Evolutionary conservation across 2,888 invertebrate genomes (phyloP), one percentile per base, ranked within the genome.

Genomic region (Zele albiditarsus): DNA sequence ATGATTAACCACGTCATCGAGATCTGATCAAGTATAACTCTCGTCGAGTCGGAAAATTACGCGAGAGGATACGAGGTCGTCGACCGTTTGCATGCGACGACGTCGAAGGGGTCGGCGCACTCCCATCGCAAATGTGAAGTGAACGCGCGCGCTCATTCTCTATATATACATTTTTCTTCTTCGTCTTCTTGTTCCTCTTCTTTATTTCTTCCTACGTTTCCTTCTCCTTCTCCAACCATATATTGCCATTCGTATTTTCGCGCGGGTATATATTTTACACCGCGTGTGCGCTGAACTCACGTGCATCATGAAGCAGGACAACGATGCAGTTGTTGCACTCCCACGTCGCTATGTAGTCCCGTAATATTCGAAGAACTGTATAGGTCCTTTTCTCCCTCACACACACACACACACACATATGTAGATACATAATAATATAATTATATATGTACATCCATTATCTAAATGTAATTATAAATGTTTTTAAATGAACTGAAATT

Each of bases 311-410:
- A 12, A 81, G 77, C 82, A 84, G 20, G 8, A 23, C 6, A 53
- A 38, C 20, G 53, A 79, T 85, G 85, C 85, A 84, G 82, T 85
- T 83, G 84, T 80, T 83, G 82, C 86, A 87, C 88, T 88, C 88
- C 88, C 88, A 88, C 88, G 88, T 89, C 84, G 87, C 85, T 84
- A 87, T 86, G 87, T 85, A 84, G 88, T 89, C 88, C 89, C 89
- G 89, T 89, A 89, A 89, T 84, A 85, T 89, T 89, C 89, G 88
- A 85, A 85, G 89, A 89, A 89, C 80, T 77, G 49, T 67, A 73
- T 75, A 70, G 74, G 77, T 77, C 70, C 73, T 70, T 74, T 80
- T 70, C 77, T 60, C 78, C 79, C 78, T 53, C 73, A 71, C 68
- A 67, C 66, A 65, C 46, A 38, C 46, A 42, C 42, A n/a, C n/a